Evolutionary conservation across 2,888 invertebrate species (phyloP).

Genomic region (Sepioteuthis lessoniana): DNA sequence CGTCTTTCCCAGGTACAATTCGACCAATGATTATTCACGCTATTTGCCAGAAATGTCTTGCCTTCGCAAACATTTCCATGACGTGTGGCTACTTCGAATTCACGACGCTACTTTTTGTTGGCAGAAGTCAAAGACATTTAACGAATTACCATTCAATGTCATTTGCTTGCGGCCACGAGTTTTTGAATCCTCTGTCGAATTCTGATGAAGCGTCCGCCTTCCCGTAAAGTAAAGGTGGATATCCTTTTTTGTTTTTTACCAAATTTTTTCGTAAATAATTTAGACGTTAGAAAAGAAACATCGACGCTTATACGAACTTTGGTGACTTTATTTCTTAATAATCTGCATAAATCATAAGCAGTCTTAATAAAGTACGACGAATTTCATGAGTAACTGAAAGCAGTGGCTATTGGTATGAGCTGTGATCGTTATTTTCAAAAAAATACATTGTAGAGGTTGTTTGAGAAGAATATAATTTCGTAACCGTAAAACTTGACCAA

Average conservation of each 20-base stretch:
- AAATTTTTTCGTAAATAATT: neutral
- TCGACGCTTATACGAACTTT: no score
- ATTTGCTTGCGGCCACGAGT: neutral
- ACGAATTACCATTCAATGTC: neutral
- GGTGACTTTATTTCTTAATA: no score
- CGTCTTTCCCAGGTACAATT: constrained; percentile 10
- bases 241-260: neutral
- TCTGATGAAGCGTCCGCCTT: neutral
- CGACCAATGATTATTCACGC: neutral
- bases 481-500: no score
- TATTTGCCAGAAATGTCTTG: constrained; percentile 33
- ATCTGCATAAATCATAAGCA: no score
- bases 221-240: neutral
- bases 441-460: no score
- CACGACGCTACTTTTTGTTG: neutral
- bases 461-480: no score
- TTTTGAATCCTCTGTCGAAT: neutral
- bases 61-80: neutral
- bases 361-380: no score
- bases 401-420: no score
- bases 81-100: constrained; percentile 12
- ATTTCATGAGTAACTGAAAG: no score
- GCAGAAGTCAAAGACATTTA: neutral
- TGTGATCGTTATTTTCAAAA: no score
- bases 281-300: no score